These are phyloP conservation scores for Diaphora mendica DNA, from an alignment of 2,888 invertebrate species.

Conservation along the genomic window DNA sequence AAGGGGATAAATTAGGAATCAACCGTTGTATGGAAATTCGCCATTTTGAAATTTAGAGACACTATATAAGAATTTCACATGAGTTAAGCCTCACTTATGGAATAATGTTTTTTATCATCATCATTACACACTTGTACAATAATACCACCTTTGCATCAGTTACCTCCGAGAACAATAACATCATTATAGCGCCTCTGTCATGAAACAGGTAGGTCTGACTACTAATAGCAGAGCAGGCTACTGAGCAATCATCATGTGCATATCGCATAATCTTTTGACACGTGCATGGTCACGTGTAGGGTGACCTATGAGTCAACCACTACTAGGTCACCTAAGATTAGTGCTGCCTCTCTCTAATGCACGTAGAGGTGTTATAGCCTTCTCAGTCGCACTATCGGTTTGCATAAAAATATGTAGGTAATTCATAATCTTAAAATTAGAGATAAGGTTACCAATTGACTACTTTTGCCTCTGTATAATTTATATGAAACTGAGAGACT, in stretches of 20 bases:
- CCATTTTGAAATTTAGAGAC: no score
- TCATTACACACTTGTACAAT: not conserved
- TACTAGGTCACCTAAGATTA: not conserved
- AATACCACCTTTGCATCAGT: not conserved
- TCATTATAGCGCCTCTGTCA: not conserved
- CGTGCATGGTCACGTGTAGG: conserved; percentile 11
- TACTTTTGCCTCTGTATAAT: no score
- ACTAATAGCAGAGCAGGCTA: not conserved
- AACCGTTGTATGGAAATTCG: no score
- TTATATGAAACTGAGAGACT: no score
- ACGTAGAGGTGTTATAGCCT: not conserved
- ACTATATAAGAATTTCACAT: no score
- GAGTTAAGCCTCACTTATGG: not conserved
- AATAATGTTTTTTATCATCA: not conserved
- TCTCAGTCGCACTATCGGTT: not conserved
- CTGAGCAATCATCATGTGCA: conserved; percentile 1
- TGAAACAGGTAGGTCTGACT: not conserved
- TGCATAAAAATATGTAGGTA: not conserved
- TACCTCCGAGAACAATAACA: not conserved
- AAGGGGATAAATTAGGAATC: no score
- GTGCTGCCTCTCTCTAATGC: not conserved
- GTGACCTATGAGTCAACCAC: conserved; percentile 14
- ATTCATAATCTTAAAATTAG: not conserved
- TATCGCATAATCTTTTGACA: conserved; percentile 5
- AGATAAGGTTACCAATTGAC: not conserved